Evolutionary conservation across 1,140 invertebrate species (phyloP).

Genomic region (Drosophila seguyi): DNA sequence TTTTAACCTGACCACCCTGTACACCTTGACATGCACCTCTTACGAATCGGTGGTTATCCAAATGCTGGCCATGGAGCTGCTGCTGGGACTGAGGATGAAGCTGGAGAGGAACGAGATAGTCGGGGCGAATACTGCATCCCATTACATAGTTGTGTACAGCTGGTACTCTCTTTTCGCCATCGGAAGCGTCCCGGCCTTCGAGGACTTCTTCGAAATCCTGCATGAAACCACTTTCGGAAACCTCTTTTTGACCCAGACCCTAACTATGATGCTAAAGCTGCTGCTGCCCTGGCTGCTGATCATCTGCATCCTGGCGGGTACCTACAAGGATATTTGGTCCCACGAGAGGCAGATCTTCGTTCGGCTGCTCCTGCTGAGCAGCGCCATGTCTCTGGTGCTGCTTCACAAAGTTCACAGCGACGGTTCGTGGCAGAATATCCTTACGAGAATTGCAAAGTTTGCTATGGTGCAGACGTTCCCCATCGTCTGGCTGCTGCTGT

Average conservation of each 20-base stretch:
- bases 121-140: background rate
- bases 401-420: conserved; percentile 15
- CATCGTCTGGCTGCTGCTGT: conserved; percentile 22
- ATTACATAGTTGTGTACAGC: conserved; percentile 54
- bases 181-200: conserved; percentile 36
- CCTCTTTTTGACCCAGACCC: background rate
- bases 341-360: conserved; percentile 36
- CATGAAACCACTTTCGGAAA: conserved; percentile 39
- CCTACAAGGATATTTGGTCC: background rate
- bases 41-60: conserved; percentile 57
- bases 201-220: conserved; percentile 9
- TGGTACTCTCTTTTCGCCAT: conserved; percentile 49
- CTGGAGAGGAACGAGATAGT: background rate
- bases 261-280: conserved; percentile 42
- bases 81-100: conserved; percentile 36
- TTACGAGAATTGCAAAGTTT: conserved; percentile 13
- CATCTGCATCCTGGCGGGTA: conserved; percentile 39
- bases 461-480: conserved; percentile 38
- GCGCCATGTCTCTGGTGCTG: conserved; percentile 32
- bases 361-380: conserved; percentile 40
- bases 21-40: conserved; percentile 50
- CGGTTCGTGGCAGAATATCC: conserved; percentile 15
- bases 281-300: conserved; percentile 43
- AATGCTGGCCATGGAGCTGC: conserved; percentile 45
- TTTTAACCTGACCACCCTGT: conserved; percentile 48